phyloP scores from a whole-genome alignment of 2,797 vertebrate species.

The Melanogrammus aeglefinus region DNA sequence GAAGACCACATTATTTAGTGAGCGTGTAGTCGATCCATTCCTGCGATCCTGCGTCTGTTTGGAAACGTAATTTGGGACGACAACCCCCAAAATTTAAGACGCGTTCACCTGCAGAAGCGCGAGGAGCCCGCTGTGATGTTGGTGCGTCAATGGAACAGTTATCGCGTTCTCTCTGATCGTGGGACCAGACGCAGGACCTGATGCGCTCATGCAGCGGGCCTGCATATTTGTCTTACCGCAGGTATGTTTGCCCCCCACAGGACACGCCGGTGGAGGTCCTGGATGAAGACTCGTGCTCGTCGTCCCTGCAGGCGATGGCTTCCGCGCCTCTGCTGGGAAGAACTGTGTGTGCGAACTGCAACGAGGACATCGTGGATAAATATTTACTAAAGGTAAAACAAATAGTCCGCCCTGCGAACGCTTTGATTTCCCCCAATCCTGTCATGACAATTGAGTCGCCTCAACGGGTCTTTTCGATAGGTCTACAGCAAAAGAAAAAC shows the following conservation, averaged over 20 bases:
- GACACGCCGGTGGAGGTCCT: slow-evolving; percentile 73
- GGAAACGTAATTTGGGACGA: neutral
- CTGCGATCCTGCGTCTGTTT: neutral
- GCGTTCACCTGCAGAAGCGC: neutral
- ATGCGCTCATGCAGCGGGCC: neutral
- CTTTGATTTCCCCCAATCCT: too few species aligned
- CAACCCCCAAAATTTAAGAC: neutral
- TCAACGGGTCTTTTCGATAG: neutral
- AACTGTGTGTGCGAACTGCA: slow-evolving; percentile 85
- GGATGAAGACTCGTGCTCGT: slow-evolving; percentile 80
- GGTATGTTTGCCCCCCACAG: neutral
- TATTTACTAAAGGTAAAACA: slow-evolving; percentile 89
- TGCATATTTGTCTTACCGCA: neutral
- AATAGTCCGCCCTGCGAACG: too few species aligned
- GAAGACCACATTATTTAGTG: neutral
- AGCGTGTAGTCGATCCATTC: neutral
- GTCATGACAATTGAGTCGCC: neutral
- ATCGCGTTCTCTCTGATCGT: neutral
- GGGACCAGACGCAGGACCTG: neutral
- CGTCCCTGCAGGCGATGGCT: slow-evolving; percentile 83
- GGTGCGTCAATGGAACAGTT: neutral
- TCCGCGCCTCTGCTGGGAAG: slow-evolving; percentile 77
- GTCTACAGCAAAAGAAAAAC: neutral
- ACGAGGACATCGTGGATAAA: slow-evolving; percentile 90
- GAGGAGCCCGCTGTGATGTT: neutral